A percentile compares a stretch with the other conserved stretches of the same genome.
phyloP scores from a whole-genome alignment of 2,888 invertebrate species.

The Latrodectus hesperus region DNA sequence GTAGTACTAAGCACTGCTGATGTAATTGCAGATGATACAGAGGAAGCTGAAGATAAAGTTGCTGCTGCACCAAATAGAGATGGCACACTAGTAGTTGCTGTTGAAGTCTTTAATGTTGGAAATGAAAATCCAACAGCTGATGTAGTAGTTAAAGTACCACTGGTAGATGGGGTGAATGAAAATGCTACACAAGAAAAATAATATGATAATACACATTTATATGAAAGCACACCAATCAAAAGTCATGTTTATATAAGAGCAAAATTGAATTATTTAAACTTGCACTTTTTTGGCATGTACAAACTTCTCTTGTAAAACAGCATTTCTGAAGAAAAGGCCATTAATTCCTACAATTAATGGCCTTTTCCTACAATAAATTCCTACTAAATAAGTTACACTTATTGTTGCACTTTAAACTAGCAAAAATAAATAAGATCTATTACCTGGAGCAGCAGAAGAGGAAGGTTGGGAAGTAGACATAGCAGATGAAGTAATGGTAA shows the following conservation, averaged over 20 bases:
- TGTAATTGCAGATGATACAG: constrained; percentile 49
- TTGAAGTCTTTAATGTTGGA: constrained; percentile 8
- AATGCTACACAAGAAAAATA: constrained; percentile 21
- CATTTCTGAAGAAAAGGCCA: no score
- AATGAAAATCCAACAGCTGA: constrained; percentile 28
- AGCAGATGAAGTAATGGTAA: constrained; percentile 16
- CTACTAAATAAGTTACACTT: no score
- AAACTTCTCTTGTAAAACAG: no score
- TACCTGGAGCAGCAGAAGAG: constrained; percentile 41
- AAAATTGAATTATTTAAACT: no score
- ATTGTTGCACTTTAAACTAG: no score
- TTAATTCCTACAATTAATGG: no score
- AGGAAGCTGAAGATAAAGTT: constrained; percentile 38
- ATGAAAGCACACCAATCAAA: background rate
- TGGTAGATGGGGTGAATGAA: constrained; percentile 29
- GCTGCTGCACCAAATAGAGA: constrained; percentile 35
- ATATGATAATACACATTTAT: background rate
- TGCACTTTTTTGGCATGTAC: no score
- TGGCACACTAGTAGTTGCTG: constrained; percentile 27
- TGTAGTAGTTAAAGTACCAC: constrained; percentile 14
- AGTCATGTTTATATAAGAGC: no score
- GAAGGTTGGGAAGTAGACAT: constrained; percentile 23
- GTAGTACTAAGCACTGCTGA: constrained; percentile 61
- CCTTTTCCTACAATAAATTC: no score
- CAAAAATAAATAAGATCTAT: no score